Conservation (phyloP, 37 sponge, comb jelly and placozoan species). For the Trichoplax adhaerens region DNA sequence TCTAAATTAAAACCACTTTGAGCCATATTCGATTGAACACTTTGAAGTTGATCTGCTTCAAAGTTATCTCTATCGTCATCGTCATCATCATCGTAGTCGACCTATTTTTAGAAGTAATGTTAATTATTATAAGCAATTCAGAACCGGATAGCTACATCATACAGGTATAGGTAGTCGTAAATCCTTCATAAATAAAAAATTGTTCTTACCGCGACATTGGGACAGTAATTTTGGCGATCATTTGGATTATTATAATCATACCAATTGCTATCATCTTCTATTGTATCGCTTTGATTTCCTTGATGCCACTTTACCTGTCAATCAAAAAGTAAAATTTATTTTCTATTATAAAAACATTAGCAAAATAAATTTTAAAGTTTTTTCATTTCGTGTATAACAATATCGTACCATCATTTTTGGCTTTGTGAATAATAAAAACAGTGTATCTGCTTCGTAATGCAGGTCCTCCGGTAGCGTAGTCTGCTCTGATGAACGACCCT, state of each 20-base stretch:
- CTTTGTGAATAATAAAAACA: conserved; percentile 25
- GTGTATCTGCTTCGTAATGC: conserved; percentile 8
- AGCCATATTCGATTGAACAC: no score
- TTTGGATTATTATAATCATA: conserved; percentile 55
- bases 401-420: conserved; percentile 37
- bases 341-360: no score
- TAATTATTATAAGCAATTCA: neutral
- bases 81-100: conserved; percentile 1
- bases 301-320: no score
- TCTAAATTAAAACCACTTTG: no score
- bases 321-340: no score
- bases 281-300: no score
- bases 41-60: no score
- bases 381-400: no score
- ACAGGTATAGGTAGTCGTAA: no score
- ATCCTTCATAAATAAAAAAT: no score
- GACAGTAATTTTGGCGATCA: conserved; percentile 49
- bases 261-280: conserved; percentile 9
- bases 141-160: neutral
- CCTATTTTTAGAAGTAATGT: neutral
- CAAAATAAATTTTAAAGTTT: no score
- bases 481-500: conserved; percentile 3
- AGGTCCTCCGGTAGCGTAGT: conserved; percentile 41
- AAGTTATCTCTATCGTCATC: conserved; percentile 10
- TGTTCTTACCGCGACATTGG: conserved; percentile 11